phyloP scores from a whole-genome alignment of 2,797 vertebrate species.

The Pseudomugil gertrudae region DNA sequence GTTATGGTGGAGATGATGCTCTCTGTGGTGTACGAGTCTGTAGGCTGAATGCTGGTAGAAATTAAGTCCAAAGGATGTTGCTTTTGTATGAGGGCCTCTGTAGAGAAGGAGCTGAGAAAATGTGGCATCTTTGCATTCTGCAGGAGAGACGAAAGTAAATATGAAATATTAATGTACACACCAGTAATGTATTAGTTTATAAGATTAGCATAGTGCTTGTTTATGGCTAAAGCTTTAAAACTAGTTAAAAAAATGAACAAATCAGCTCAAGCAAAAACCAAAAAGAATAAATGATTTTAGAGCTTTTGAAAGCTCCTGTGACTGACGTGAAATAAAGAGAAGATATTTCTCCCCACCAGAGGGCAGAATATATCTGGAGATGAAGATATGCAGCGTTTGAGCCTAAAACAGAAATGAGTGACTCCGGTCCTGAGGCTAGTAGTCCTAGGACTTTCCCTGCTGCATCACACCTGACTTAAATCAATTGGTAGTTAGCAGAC shows the following conservation, averaged over 20 bases:
- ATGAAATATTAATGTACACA: neutral
- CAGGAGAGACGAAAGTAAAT: constrained; percentile 12
- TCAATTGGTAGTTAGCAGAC: too few relatives aligned
- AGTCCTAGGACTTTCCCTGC: too few relatives aligned
- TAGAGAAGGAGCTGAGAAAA: constrained; percentile 35
- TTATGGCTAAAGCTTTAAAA: neutral
- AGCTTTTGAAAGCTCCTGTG: neutral
- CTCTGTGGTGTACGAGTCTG: constrained; percentile 20
- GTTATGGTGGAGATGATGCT: neutral
- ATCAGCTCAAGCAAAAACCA: neutral
- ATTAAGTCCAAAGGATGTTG: constrained; percentile 29
- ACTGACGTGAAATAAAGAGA: neutral
- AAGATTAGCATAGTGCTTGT: neutral
- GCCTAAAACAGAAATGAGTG: too few relatives aligned
- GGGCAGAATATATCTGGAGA: constrained; percentile 26
- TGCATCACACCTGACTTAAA: too few relatives aligned
- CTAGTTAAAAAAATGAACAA: neutral
- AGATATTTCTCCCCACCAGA: constrained; percentile 47
- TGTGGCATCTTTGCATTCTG: constrained; percentile 72
- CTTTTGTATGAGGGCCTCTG: constrained; percentile 32
- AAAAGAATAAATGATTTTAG: neutral
- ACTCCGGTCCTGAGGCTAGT: too few relatives aligned
- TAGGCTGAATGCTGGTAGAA: constrained; percentile 4
- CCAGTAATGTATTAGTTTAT: neutral
- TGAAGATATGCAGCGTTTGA: too few relatives aligned